Evolutionary conservation across 2,888 invertebrate genomes (phyloP).

Genomic region (Sericinus montela): DNA sequence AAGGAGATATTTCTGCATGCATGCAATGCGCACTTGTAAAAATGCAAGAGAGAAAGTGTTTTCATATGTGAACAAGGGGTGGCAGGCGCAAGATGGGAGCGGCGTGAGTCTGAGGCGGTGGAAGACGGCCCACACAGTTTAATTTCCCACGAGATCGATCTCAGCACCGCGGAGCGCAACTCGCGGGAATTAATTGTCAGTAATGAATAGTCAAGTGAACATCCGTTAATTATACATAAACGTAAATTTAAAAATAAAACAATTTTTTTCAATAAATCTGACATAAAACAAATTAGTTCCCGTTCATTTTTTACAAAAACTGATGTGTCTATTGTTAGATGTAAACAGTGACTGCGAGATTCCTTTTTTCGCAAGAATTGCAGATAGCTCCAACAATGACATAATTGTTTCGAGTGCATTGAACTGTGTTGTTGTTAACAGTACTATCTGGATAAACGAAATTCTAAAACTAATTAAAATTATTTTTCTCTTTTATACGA

Average conservation of each 20-base stretch:
- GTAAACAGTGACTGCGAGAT: neutral
- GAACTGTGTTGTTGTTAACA: slow-evolving; percentile 38
- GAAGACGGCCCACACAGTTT: slow-evolving; percentile 76
- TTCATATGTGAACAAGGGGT: slow-evolving; percentile 58
- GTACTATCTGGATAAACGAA: slow-evolving; percentile 28
- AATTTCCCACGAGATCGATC: slow-evolving; percentile 80
- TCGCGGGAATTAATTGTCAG: slow-evolving; percentile 79
- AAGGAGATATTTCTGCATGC: slow-evolving; percentile 32
- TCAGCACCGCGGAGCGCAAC: slow-evolving; percentile 73
- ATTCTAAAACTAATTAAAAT: neutral
- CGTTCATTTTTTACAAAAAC: too few relatives aligned
- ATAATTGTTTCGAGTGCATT: slow-evolving; percentile 29
- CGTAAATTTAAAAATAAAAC: slow-evolving; percentile 31
- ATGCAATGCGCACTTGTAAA: slow-evolving; percentile 49
- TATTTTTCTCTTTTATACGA: neutral
- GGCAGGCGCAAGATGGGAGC: slow-evolving; percentile 36
- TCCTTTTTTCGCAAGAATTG: slow-evolving; percentile 62
- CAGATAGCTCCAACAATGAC: slow-evolving; percentile 31
- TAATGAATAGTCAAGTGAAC: slow-evolving; percentile 79
- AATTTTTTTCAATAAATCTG: slow-evolving; percentile 9
- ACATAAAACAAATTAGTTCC: too few relatives aligned
- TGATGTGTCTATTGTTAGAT: neutral
- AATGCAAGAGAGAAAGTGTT: slow-evolving; percentile 68
- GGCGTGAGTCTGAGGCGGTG: slow-evolving; percentile 53
- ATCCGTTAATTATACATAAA: slow-evolving; percentile 71